These are phyloP conservation scores for Dryadula phaetusa DNA, from an alignment of 2,888 invertebrate genomes.

Conservation along the genomic window DNA sequence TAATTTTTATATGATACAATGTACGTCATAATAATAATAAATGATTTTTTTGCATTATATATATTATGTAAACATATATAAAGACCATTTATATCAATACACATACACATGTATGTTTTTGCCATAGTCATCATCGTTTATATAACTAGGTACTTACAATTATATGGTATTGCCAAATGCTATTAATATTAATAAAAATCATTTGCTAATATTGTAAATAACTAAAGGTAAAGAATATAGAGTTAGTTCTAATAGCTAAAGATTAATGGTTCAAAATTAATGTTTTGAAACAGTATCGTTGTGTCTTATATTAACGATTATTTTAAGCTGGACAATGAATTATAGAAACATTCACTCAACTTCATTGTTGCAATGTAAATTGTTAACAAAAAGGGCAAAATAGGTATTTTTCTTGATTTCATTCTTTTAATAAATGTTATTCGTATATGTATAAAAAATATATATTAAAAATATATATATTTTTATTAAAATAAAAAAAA, in stretches of 20 bases:
- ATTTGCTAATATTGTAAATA: not conserved
- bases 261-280: not conserved
- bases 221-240: not conserved
- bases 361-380: no score
- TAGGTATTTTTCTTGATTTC: no score
- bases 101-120: not conserved
- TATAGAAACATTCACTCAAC: no score
- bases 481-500: no score
- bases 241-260: not conserved
- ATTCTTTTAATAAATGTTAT: no score
- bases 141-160: not conserved
- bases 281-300: not conserved
- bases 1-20: not conserved
- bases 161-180: conserved; percentile 9
- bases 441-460: no score
- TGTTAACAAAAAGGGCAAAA: no score
- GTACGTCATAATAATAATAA: not conserved
- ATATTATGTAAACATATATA: no score
- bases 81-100: not conserved
- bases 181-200: not conserved
- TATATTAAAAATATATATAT: no score
- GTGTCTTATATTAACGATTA: no score
- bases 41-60: not conserved
- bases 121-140: not conserved
- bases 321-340: no score